Base-by-base conservation (phyloP, 2,888 invertebrate species). In the Heliconius cydno region DNA sequence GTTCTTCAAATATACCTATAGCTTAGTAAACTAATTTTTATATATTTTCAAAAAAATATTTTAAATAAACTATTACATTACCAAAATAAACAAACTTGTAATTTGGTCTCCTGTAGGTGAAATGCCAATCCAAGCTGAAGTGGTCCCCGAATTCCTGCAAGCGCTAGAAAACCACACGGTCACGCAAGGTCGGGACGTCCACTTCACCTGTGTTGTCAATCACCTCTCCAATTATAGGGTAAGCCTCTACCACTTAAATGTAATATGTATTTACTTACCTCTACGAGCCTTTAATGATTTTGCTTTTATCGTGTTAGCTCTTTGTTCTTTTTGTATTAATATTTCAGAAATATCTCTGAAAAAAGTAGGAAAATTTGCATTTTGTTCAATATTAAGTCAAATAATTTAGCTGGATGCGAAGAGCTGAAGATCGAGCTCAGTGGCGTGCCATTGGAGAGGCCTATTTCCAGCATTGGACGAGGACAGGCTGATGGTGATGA, bases 131-230 rank as follows among this genome's bases (percentile, higher is more conserved):
- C 96, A 96, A 90, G 95, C 96, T 77, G 96, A 96, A 87, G 90
- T 92, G 82, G 96, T 96, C 86, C 98, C 98, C 7, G 97, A 97
- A 91, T 98, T 98, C 92, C 96, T 98, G 86, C 97, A 97, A 85
- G 97, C 97, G 79, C 93, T 98, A 89, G 97, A 98, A 89, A 98
- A 98, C 92, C 96, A 97, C 89, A 98, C 98, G 67, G 97, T 98
- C 81, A 97, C 97, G 78, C 98, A 98, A 92, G 98, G 98, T 79
- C 96, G 98, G 77, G 98, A 98, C 91, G 97, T 98, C 80, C 97
- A 96, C 89, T 98, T 98, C 93, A 98, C 98, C 76, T 98, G 98
- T 90, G 97, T 98, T 86, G 98, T 98, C 89, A 98, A 98, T 94
- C 97, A 98, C 92, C 96, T 98, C 85, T 98, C 97, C 84, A 96